Conservation (phyloP, 2,797 vertebrate species). For the Sphaeramia orbicularis region DNA sequence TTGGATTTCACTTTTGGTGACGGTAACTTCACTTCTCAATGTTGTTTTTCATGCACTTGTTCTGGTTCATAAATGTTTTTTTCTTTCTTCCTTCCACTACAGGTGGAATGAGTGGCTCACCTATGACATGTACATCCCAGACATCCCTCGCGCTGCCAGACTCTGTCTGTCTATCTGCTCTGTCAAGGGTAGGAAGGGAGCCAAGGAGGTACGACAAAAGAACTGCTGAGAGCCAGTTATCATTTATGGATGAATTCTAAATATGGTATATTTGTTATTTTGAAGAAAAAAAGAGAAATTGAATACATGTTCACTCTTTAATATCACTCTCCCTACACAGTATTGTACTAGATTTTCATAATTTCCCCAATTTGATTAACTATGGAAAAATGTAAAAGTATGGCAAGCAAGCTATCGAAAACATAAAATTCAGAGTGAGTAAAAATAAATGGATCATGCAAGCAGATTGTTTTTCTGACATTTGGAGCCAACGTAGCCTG, state of each 20-base stretch:
- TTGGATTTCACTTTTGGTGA: not conserved
- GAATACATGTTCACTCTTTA: no score
- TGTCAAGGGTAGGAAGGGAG: slow-evolving; percentile 96
- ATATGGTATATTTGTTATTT: not conserved
- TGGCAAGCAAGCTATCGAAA: no score
- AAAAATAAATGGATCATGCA: no score
- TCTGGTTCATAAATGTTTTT: not conserved
- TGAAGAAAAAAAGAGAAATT: no score
- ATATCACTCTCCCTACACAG: no score
- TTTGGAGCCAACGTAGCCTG: no score
- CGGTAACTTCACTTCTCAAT: not conserved
- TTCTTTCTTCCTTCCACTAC: not conserved
- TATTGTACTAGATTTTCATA: no score
- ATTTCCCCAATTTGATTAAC: no score
- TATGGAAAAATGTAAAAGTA: no score
- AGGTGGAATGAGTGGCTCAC: slow-evolving; percentile 98
- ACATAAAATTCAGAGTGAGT: no score
- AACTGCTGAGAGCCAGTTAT: not conserved
- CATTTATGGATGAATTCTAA: not conserved
- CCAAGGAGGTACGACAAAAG: slow-evolving; percentile 90
- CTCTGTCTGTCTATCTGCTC: slow-evolving; percentile 98
- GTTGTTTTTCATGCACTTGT: not conserved
- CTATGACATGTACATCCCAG: slow-evolving; percentile 97
- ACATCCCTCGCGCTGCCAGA: slow-evolving; percentile 94
- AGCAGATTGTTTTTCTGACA: no score